phyloP scores from a whole-genome alignment of 2,113 vertebrate genomes.

The Corythaixoides concolor region DNA sequence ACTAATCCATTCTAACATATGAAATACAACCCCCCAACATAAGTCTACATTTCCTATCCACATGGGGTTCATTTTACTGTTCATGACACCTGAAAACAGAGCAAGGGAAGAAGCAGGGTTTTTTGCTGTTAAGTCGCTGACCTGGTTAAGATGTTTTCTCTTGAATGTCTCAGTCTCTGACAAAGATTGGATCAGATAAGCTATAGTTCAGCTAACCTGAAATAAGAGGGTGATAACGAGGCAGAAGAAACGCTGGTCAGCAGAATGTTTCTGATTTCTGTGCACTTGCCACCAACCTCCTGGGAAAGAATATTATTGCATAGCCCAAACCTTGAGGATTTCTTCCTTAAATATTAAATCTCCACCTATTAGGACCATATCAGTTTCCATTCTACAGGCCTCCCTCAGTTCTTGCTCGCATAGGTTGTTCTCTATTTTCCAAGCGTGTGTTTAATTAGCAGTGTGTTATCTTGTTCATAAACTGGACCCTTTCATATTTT shows the following conservation, averaged over 20 bases:
- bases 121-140: not conserved
- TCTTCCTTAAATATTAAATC: not conserved
- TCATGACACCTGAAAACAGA: not conserved
- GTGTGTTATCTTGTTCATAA: not conserved
- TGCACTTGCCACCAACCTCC: not conserved
- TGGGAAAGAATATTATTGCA: not conserved
- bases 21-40: not conserved
- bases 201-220: not conserved
- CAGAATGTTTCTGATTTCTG: not conserved
- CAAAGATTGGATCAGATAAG: not conserved
- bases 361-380: not conserved
- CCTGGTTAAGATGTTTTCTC: not conserved
- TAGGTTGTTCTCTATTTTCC: not conserved
- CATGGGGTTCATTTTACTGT: not conserved
- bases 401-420: not conserved
- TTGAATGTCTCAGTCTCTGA: not conserved
- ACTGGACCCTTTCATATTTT: not conserved
- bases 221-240: not conserved
- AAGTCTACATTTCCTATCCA: not conserved
- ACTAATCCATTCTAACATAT: not conserved
- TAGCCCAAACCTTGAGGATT: not conserved
- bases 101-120: not conserved
- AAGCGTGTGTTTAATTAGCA: not conserved
- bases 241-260: not conserved
- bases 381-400: rapidly evolving